A percentile compares a stretch with the other conserved stretches of the same genome.
Evolutionary conservation across 2,797 vertebrate genomes (phyloP).

Genomic region (Heterohyrax brucei): DNA sequence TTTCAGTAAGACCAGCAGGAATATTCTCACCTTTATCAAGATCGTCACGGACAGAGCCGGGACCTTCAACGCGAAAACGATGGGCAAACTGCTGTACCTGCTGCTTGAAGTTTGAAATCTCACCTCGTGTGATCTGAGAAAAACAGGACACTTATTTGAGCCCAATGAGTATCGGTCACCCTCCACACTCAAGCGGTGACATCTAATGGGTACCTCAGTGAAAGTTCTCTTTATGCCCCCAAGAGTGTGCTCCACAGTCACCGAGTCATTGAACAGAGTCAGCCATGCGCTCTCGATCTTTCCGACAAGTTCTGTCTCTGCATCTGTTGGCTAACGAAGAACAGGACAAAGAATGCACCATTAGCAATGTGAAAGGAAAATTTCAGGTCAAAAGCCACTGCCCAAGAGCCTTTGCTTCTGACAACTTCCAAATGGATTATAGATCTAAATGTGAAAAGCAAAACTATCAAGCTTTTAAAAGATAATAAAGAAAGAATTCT

Average conservation of each 20-base stretch:
- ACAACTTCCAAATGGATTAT: background rate
- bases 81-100: conserved; percentile 92
- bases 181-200: background rate
- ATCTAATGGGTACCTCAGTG: conserved; percentile 90
- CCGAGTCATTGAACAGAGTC: conserved; percentile 92
- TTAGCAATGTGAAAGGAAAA: background rate
- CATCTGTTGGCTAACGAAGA: conserved; percentile 90
- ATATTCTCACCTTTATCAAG: conserved; percentile 94
- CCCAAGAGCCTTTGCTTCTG: background rate
- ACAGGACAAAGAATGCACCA: background rate
- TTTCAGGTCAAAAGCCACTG: background rate
- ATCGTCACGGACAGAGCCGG: conserved; percentile 95
- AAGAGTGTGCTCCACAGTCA: conserved; percentile 92
- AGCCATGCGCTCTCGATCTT: conserved; percentile 92
- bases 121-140: conserved; percentile 93
- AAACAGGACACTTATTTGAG: background rate
- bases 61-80: conserved; percentile 93
- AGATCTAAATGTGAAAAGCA: background rate
- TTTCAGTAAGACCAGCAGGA: background rate
- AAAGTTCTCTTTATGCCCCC: conserved; percentile 94
- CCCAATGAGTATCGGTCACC: rapidly evolving
- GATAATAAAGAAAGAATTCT: background rate
- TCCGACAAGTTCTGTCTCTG: conserved; percentile 91
- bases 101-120: conserved; percentile 91
- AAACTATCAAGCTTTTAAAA: background rate